A percentile compares a stretch with the other conserved stretches of the same genome.
These are phyloP conservation scores for Corella eumyota DNA, from an alignment of 23 tunicate species.

Conservation along the genomic window DNA sequence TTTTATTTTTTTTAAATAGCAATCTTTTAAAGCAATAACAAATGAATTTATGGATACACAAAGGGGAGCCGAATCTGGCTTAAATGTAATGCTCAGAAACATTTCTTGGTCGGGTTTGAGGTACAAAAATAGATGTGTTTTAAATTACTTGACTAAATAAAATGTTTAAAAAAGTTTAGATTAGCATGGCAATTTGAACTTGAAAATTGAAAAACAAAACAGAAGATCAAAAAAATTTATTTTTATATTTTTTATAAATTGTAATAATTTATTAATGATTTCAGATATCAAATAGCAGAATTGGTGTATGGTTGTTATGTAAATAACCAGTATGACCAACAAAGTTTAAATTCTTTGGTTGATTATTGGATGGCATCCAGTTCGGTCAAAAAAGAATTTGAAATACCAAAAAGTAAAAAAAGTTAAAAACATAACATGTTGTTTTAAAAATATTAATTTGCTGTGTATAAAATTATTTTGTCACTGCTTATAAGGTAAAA, in stretches of 20 bases:
- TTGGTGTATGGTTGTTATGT: slow-evolving; percentile 56
- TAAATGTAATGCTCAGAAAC: slow-evolving; percentile 48
- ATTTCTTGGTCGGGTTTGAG: slow-evolving; percentile 84
- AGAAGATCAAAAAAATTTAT: too few relatives aligned
- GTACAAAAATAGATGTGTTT: slow-evolving; percentile 15
- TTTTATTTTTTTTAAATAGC: slow-evolving; percentile 11
- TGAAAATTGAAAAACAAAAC: too few relatives aligned
- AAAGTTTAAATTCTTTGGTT: slow-evolving; percentile 47
- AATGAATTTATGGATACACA: slow-evolving; percentile 63
- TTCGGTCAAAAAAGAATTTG: slow-evolving; percentile 81
- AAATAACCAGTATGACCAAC: slow-evolving; percentile 63
- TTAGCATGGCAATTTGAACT: too few relatives aligned
- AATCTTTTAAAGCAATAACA: slow-evolving; percentile 42
- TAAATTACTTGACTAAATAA: too few relatives aligned
- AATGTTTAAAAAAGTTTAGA: too few relatives aligned
- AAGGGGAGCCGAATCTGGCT: slow-evolving; percentile 37
- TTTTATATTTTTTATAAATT: too few relatives aligned
- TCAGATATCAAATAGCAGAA: slow-evolving; percentile 69
- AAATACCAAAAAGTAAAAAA: slow-evolving; percentile 59
- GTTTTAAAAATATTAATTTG: neutral
- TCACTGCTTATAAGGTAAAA: too few relatives aligned
- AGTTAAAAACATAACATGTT: too few relatives aligned
- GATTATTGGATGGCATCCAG: slow-evolving; percentile 86
- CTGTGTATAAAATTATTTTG: too few relatives aligned
- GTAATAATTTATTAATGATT: neutral